These are phyloP conservation scores for Leptosomus discolor DNA, from an alignment of 2,113 vertebrate genomes.

Conservation along the genomic window DNA sequence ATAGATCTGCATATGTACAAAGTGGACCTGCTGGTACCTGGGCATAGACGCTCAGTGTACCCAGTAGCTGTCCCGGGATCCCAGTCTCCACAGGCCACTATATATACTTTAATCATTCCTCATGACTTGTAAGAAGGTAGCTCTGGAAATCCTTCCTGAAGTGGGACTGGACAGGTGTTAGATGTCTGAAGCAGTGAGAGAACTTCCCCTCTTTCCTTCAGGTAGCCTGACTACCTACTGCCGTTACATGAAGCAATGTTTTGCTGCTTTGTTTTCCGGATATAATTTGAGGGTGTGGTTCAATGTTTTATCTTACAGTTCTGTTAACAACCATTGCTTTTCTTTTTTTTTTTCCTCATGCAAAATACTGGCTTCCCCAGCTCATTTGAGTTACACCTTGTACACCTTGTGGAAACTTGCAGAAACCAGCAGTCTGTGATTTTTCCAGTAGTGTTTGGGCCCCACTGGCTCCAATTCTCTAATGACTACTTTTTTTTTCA, in stretches of 20 bases:
- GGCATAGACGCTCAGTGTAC: accelerated
- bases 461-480: not conserved
- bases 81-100: not conserved
- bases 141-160: not conserved
- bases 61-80: not conserved
- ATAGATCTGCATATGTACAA: accelerated
- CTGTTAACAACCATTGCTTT: not conserved
- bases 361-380: not conserved
- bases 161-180: not conserved
- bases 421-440: not conserved
- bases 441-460: not conserved
- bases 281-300: not conserved
- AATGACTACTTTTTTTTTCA: not conserved
- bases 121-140: not conserved
- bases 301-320: not conserved
- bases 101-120: not conserved
- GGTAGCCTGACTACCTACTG: not conserved
- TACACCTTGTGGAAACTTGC: not conserved
- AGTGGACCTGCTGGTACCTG: not conserved
- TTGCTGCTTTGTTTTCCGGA: not conserved
- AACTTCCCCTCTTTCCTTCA: not conserved
- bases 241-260: not conserved
- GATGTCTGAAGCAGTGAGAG: not conserved
- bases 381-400: not conserved
- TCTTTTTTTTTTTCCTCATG: accelerated